These are phyloP conservation scores for Mycetomoellerius zeteki DNA, from an alignment of 1,140 invertebrate species.

Conservation along the genomic window DNA sequence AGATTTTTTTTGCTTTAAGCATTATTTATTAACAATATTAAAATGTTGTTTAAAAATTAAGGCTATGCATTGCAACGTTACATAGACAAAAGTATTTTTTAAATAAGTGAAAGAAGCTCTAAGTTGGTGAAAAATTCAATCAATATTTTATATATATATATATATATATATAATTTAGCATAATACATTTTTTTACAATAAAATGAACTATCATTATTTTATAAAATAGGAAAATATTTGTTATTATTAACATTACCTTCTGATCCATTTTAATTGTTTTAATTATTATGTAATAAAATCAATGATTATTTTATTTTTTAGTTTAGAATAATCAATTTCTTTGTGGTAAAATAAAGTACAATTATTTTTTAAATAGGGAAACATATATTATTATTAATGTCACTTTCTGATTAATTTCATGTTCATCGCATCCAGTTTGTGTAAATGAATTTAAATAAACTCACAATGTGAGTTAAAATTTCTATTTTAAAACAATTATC, in stretches of 20 bases:
- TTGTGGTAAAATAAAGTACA: no score
- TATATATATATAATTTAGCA: background rate
- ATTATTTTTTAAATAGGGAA: no score
- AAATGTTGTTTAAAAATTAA: background rate
- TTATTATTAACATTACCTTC: background rate
- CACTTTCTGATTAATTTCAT: no score
- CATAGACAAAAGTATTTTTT: background rate
- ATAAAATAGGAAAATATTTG: background rate
- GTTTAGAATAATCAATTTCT: no score
- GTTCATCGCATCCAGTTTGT: background rate
- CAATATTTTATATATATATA: background rate
- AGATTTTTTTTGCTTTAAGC: background rate
- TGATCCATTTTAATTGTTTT: background rate
- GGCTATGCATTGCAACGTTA: background rate
- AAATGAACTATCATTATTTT: background rate
- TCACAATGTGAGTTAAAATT: background rate
- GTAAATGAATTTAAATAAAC: background rate
- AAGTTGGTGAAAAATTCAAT: background rate
- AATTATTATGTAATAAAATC: background rate
- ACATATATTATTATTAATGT: no score
- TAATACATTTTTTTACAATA: background rate
- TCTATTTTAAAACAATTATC: background rate
- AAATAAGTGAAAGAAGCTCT: background rate
- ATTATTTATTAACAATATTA: background rate
- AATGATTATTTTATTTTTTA: no score